Conservation (phyloP, 2,797 vertebrate species). For the Morus bassanus region DNA sequence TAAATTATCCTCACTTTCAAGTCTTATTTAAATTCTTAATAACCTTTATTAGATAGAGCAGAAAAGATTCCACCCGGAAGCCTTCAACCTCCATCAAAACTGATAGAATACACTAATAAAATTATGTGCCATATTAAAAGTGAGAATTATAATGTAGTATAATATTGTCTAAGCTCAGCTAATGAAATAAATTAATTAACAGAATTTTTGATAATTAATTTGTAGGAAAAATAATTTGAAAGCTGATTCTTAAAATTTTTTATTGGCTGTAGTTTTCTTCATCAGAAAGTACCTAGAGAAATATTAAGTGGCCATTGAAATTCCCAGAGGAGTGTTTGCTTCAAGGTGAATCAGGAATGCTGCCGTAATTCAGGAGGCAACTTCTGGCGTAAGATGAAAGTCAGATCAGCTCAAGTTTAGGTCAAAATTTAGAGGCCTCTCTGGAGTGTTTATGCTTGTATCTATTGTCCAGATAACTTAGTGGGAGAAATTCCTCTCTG, state of each 20-base stretch:
- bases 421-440: conserved; percentile 63
- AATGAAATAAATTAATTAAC: conserved; percentile 47
- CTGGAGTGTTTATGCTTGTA: conserved; percentile 47
- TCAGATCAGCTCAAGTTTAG: conserved; percentile 56
- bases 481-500: conserved; percentile 36
- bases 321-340: conserved; percentile 42
- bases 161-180: background rate
- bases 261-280: conserved; percentile 6
- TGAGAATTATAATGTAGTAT: background rate
- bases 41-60: conserved; percentile 51
- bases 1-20: conserved; percentile 57
- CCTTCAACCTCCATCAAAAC: conserved; percentile 37
- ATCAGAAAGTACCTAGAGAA: background rate
- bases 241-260: background rate
- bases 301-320: background rate
- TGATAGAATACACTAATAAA: conserved; percentile 56
- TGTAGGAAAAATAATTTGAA: background rate
- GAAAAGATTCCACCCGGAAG: conserved; percentile 23
- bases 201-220: conserved; percentile 49
- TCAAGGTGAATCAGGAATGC: conserved; percentile 33
- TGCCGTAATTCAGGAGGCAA: conserved; percentile 37
- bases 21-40: conserved; percentile 69
- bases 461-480: conserved; percentile 57
- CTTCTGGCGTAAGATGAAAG: conserved; percentile 51
- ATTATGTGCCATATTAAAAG: conserved; percentile 31